Conservation (phyloP, 2,888 invertebrate genomes). For the Andrena bucephala region DNA sequence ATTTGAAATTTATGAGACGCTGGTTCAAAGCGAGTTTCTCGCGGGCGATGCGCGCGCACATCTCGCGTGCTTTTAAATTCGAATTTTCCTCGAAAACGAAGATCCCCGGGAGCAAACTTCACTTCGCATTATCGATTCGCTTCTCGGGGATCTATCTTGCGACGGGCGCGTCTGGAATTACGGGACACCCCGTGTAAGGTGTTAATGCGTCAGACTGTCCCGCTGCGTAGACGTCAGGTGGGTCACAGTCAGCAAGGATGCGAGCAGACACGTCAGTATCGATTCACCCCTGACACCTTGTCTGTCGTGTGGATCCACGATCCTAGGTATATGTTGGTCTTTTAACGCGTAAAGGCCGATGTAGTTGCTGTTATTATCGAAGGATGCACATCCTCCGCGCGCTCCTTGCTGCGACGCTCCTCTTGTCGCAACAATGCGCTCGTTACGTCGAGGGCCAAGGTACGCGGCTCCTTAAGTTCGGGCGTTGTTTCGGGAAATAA, state of each 20-base stretch:
- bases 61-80: background rate
- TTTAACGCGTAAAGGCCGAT: background rate
- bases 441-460: constrained; percentile 20
- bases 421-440: background rate
- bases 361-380: background rate
- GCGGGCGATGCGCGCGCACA: too few relatives aligned
- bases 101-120: background rate
- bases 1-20: too few relatives aligned
- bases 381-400: constrained; percentile 15
- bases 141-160: background rate
- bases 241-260: constrained; percentile 38
- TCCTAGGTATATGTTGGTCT: background rate
- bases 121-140: background rate
- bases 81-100: background rate
- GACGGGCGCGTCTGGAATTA: background rate
- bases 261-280: constrained; percentile 34
- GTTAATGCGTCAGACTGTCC: constrained; percentile 21
- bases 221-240: constrained; percentile 14
- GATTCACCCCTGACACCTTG: constrained; percentile 29
- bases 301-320: background rate
- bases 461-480: background rate
- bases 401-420: constrained; percentile 2
- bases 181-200: background rate
- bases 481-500: background rate
- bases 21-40: too few relatives aligned